A percentile compares a stretch with the other conserved stretches of the same genome.
phyloP scores from a whole-genome alignment of 2,888 invertebrate genomes.

The Drosophila trichaetosa region DNA sequence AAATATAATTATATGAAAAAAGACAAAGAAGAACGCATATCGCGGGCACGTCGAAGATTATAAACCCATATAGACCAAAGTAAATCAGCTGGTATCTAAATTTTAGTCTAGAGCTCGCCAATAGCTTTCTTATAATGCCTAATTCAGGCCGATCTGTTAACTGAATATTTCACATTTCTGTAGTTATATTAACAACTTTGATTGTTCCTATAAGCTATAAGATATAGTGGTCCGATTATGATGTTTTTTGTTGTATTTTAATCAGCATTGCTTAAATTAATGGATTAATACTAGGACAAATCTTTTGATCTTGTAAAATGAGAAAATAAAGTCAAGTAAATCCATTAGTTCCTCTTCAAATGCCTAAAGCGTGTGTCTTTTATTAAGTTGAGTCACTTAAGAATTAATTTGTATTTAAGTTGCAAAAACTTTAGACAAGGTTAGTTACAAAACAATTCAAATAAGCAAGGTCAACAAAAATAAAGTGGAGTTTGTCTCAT shows the following conservation, averaged over 20 bases:
- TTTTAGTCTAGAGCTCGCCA: background rate
- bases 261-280: no score
- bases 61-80: background rate
- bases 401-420: background rate
- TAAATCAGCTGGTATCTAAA: background rate
- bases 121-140: no score
- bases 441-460: background rate
- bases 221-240: background rate
- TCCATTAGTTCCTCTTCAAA: background rate
- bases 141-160: background rate
- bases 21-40: no score
- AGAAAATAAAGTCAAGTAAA: background rate
- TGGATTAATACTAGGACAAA: background rate
- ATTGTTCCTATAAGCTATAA: background rate
- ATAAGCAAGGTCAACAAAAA: background rate
- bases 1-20: background rate
- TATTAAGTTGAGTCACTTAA: background rate
- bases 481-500: background rate
- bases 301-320: background rate
- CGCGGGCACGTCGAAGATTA: background rate
- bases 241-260: no score
- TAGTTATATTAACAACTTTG: background rate
- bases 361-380: background rate
- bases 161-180: background rate
- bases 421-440: background rate